phyloP scores from a whole-genome alignment of 1,140 invertebrate species.

The Brachionus rotundiformis region DNA sequence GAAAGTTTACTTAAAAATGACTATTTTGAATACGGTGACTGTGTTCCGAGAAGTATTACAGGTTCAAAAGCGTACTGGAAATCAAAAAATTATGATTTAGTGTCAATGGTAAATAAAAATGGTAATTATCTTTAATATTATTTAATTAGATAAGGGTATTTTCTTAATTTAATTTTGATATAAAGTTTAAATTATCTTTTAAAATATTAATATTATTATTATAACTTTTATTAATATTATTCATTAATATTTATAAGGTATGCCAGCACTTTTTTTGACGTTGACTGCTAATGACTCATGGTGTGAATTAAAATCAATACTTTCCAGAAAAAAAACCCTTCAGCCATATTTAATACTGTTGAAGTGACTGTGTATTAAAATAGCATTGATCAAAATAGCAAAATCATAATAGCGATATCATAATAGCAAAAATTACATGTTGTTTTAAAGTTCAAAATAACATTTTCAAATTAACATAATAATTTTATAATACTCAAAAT shows the following conservation, averaged over 20 bases:
- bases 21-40: neutral
- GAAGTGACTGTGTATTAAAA: too few relatives aligned
- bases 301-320: too few relatives aligned
- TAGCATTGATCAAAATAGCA: neutral
- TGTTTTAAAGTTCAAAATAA: neutral
- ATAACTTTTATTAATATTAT: too few relatives aligned
- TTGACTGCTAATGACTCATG: too few relatives aligned
- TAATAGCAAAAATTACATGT: neutral
- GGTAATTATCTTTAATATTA: neutral
- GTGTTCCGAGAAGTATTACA: neutral
- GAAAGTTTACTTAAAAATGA: neutral
- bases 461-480: neutral
- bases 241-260: too few relatives aligned
- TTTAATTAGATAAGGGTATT: neutral
- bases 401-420: neutral
- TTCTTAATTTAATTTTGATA: neutral
- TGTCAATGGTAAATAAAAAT: neutral
- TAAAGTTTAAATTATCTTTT: too few relatives aligned
- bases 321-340: too few relatives aligned
- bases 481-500: neutral
- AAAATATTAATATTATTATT: too few relatives aligned
- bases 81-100: conserved; percentile 12
- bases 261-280: too few relatives aligned
- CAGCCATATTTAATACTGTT: too few relatives aligned
- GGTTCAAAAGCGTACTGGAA: conserved; percentile 4